Percentiles rank a stretch among this genome's conserved stretches.
phyloP scores from a whole-genome alignment of 2,797 vertebrate species.

The Gymnodraco acuticeps region DNA sequence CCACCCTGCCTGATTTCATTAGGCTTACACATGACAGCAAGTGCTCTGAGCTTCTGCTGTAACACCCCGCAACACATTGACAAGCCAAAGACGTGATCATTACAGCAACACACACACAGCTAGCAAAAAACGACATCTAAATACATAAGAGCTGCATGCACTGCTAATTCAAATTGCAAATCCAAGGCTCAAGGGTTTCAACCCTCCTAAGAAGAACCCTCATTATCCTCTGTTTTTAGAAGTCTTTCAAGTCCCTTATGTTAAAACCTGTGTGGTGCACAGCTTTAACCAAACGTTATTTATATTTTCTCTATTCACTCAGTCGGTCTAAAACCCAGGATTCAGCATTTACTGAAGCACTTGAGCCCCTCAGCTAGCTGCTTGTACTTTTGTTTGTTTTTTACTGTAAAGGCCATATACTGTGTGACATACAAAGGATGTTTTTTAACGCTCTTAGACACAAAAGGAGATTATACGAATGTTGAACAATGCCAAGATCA shows the following conservation, averaged over 20 bases:
- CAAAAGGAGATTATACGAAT: conserved; percentile 34
- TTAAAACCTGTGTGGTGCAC: conserved; percentile 36
- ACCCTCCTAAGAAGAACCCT: conserved; percentile 50
- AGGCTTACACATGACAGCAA: conserved; percentile 69
- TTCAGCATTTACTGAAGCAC: conserved; percentile 38
- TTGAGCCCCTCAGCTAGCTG: conserved; percentile 27
- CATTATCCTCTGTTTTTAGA: conserved; percentile 62
- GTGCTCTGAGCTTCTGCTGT: conserved; percentile 67
- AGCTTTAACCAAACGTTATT: conserved; percentile 50
- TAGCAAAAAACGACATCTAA: conserved; percentile 42
- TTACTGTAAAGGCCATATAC: conserved; percentile 17
- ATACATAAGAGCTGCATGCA: conserved; percentile 43
- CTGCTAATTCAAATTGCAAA: conserved; percentile 68
- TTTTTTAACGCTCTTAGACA: conserved; percentile 36
- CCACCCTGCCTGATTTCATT: conserved; percentile 78
- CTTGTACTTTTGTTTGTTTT: conserved; percentile 18
- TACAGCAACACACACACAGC: conserved; percentile 41
- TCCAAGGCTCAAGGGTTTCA: conserved; percentile 68
- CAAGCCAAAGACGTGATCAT: conserved; percentile 56
- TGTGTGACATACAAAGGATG: conserved; percentile 12
- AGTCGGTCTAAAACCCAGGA: conserved; percentile 12
- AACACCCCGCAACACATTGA: conserved; percentile 71
- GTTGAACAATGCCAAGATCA: conserved; percentile 37
- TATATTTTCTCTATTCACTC: conserved; percentile 34
- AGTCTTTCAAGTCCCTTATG: conserved; percentile 41